These are phyloP conservation scores for Spondyliosoma cantharus DNA, from an alignment of 2,797 vertebrate genomes.

Conservation along the genomic window DNA sequence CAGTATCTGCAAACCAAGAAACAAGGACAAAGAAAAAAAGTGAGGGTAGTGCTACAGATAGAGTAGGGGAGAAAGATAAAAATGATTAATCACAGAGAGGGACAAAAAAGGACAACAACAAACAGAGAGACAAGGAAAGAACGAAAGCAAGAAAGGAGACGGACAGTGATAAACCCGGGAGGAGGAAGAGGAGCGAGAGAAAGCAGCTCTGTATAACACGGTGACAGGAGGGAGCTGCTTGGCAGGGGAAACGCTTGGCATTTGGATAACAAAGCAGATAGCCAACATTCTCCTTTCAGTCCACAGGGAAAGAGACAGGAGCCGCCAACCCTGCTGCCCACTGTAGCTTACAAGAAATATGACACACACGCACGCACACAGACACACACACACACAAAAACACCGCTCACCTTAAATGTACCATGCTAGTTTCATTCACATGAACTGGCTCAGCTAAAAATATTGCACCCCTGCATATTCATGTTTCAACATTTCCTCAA, in stretches of 20 bases:
- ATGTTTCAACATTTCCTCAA: conserved; percentile 38
- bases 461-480: conserved; percentile 46
- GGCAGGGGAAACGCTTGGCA: conserved; percentile 72
- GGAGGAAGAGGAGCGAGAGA: conserved; percentile 34
- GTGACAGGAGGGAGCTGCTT: conserved; percentile 69
- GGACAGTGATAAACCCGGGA: conserved; percentile 51
- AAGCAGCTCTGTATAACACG: conserved; percentile 56
- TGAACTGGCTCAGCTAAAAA: conserved; percentile 61
- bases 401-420: conserved; percentile 32
- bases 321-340: conserved; percentile 64
- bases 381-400: conserved; percentile 15
- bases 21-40: conserved; percentile 40
- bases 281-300: conserved; percentile 64
- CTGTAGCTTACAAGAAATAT: conserved; percentile 65
- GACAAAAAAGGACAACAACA: conserved; percentile 22
- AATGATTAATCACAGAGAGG: conserved; percentile 24
- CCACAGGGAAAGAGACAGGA: conserved; percentile 64
- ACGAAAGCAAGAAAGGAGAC: conserved; percentile 29
- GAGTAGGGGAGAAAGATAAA: conserved; percentile 41
- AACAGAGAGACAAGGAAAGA: conserved; percentile 26
- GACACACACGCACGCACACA: conserved; percentile 45
- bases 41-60: conserved; percentile 24
- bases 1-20: conserved; percentile 21
- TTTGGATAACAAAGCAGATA: conserved; percentile 78
- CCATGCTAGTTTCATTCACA: conserved; percentile 54